Conservation (phyloP, 2,888 invertebrate genomes). For the Sinotaia quadrata region DNA sequence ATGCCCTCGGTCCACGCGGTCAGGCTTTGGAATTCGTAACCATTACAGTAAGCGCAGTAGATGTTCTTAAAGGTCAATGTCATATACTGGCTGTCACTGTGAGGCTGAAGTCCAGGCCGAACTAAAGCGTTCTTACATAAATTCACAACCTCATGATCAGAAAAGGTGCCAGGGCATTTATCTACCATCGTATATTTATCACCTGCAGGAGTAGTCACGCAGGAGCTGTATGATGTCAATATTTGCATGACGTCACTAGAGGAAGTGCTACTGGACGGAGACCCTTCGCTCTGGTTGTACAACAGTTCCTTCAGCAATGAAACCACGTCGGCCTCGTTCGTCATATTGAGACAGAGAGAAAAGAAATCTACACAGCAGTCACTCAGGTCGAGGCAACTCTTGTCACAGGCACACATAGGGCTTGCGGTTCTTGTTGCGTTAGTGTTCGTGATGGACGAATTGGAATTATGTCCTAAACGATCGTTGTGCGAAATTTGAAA, state of each 20-base stretch:
- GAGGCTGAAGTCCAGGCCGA: slow-evolving; percentile 9
- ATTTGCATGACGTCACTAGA: neutral
- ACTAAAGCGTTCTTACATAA: neutral
- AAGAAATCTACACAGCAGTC: slow-evolving; percentile 30
- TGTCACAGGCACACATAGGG: slow-evolving; percentile 19
- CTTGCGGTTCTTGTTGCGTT: neutral
- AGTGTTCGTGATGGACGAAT: neutral
- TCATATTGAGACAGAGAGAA: slow-evolving; percentile 22
- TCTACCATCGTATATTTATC: slow-evolving; percentile 14
- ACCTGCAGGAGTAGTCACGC: slow-evolving; percentile 13
- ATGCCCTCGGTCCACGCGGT: slow-evolving; percentile 9
- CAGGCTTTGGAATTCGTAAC: slow-evolving; percentile 6
- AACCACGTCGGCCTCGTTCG: slow-evolving; percentile 15
- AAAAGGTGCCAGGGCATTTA: neutral
- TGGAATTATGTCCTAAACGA: neutral
- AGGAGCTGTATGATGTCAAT: slow-evolving; percentile 10
- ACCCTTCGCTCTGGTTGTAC: slow-evolving; percentile 9
- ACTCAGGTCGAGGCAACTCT: slow-evolving; percentile 18
- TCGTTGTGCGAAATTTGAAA: neutral
- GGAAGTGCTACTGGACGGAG: slow-evolving; percentile 13
- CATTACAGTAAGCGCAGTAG: slow-evolving; percentile 24
- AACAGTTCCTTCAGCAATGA: slow-evolving; percentile 15
- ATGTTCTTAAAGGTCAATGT: slow-evolving; percentile 24
- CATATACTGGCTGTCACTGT: slow-evolving; percentile 16
- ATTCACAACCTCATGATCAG: neutral